These are phyloP conservation scores for Ailurus styani DNA, from an alignment of 2,113 vertebrate genomes.

Conservation along the genomic window DNA sequence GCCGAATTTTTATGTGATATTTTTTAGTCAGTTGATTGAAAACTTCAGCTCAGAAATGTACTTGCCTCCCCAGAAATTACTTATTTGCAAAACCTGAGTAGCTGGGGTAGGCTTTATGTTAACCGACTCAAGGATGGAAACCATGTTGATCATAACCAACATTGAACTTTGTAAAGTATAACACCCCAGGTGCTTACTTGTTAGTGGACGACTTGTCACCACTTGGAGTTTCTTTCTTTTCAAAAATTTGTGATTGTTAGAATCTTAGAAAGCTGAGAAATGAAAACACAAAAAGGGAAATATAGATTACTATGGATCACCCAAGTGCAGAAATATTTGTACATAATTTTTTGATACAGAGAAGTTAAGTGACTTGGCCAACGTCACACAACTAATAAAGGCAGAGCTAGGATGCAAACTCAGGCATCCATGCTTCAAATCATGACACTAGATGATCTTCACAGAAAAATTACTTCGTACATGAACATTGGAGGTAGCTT, in stretches of 20 bases:
- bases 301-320: neutral
- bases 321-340: neutral
- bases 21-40: neutral
- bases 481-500: neutral
- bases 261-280: neutral
- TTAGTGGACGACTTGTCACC: neutral
- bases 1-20: neutral
- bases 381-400: neutral
- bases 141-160: neutral
- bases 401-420: neutral
- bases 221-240: neutral
- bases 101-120: neutral
- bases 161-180: neutral
- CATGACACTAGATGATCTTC: neutral
- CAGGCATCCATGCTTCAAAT: neutral
- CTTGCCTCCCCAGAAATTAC: neutral
- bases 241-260: neutral
- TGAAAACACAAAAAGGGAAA: neutral
- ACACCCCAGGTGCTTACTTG: neutral
- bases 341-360: neutral
- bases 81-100: neutral
- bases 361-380: neutral
- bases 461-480: neutral
- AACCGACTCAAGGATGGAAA: neutral
- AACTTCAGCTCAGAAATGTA: neutral